These are phyloP conservation scores for Agraylea sexmaculata DNA, from an alignment of 1,140 invertebrate species.

Conservation along the genomic window DNA sequence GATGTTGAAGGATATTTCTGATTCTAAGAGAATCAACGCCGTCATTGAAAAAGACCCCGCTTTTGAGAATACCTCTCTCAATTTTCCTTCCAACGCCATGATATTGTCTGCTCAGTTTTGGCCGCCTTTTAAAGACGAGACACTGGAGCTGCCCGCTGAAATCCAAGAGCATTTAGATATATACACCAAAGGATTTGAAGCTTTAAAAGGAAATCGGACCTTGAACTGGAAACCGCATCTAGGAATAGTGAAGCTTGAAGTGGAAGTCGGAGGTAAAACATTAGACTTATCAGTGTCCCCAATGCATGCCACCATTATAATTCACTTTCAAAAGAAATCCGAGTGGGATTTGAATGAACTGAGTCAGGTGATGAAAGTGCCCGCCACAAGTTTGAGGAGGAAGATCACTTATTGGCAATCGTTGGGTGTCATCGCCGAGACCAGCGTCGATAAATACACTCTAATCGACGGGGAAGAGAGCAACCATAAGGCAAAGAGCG, in stretches of 20 bases:
- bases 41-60: constrained; percentile 52
- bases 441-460: constrained; percentile 58
- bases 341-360: constrained; percentile 79
- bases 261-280: constrained; percentile 75
- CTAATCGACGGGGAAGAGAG: constrained; percentile 57
- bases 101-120: constrained; percentile 98
- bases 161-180: constrained; percentile 71
- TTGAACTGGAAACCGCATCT: constrained; percentile 89
- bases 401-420: constrained; percentile 89
- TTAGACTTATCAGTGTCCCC: constrained; percentile 80
- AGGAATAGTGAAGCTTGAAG: constrained; percentile 81
- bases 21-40: constrained; percentile 80
- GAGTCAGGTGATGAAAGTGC: constrained; percentile 70
- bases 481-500: constrained; percentile 28
- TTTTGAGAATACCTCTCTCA: constrained; percentile 43
- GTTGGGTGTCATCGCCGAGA: constrained; percentile 70
- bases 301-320: constrained; percentile 87
- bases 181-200: constrained; percentile 87
- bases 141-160: constrained; percentile 69
- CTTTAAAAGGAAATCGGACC: constrained; percentile 87
- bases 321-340: constrained; percentile 83
- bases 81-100: constrained; percentile 60
- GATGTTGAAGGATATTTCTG: constrained; percentile 93
- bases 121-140: constrained; percentile 93
- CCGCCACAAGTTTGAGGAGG: constrained; percentile 66